Evolutionary conservation across 2,888 invertebrate species (phyloP).

Genomic region (Zaprionus lineosus): DNA sequence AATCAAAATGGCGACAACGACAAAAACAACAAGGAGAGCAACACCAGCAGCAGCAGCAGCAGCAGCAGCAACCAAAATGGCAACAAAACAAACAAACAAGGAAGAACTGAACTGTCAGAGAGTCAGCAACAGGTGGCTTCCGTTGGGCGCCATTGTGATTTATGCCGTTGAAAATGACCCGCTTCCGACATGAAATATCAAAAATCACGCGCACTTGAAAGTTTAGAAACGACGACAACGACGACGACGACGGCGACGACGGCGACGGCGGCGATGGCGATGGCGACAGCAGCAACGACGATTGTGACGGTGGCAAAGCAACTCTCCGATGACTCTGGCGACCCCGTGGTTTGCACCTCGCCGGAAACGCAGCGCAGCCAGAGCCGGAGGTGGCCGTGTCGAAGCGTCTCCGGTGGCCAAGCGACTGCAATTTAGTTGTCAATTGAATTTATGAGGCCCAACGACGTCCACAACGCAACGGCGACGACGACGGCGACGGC

Average conservation of each 20-base stretch:
- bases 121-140: slow-evolving; percentile 68
- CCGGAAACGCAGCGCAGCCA: slow-evolving; percentile 80
- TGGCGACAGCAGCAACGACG: slow-evolving; percentile 3
- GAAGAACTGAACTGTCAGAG: slow-evolving; percentile 19
- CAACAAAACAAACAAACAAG: neutral
- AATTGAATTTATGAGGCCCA: slow-evolving; percentile 80
- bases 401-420: slow-evolving; percentile 81
- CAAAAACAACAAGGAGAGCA: neutral
- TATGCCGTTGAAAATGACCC: slow-evolving; percentile 74
- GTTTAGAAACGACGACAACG: slow-evolving; percentile 51
- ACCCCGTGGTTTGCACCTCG: slow-evolving; percentile 43
- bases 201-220: slow-evolving; percentile 73
- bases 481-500: slow-evolving; percentile 25
- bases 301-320: neutral
- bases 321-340: slow-evolving; percentile 13
- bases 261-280: slow-evolving; percentile 15
- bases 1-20: neutral
- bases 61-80: neutral
- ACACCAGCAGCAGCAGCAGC: too few species aligned
- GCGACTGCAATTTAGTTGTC: slow-evolving; percentile 81
- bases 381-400: slow-evolving; percentile 81
- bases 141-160: slow-evolving; percentile 66
- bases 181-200: slow-evolving; percentile 76
- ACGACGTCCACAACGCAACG: slow-evolving; percentile 31
- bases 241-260: slow-evolving; percentile 10